Conservation (phyloP, 2,888 invertebrate genomes). For the Apotomis capreana region DNA sequence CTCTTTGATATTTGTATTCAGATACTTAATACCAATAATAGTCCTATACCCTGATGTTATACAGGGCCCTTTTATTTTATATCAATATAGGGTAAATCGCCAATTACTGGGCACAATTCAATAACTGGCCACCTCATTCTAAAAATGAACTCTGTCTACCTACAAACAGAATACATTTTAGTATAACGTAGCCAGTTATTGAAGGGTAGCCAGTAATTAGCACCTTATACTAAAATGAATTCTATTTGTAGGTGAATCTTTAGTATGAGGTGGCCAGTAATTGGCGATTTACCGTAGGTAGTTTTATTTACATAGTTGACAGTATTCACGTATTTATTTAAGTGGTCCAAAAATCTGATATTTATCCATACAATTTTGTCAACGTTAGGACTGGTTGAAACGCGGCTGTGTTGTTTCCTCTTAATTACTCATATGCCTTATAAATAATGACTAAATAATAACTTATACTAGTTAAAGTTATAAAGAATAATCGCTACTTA, state of each 20-base stretch:
- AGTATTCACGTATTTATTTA: slow-evolving; percentile 5
- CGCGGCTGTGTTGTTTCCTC: background rate
- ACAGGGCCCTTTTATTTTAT: background rate
- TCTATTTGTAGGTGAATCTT: too few species aligned
- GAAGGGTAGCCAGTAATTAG: too few species aligned
- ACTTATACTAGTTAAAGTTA: background rate
- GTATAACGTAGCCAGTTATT: too few species aligned
- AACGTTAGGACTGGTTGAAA: background rate
- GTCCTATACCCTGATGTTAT: slow-evolving; percentile 24
- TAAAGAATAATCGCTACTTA: background rate
- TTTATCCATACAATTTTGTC: background rate
- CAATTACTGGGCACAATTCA: too few species aligned
- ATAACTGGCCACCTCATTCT: too few species aligned
- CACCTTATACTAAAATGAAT: too few species aligned
- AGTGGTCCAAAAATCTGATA: background rate
- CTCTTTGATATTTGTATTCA: background rate
- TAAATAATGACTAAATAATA: background rate
- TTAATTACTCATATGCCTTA: background rate
- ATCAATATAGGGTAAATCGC: background rate
- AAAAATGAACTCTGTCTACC: too few species aligned
- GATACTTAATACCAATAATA: background rate
- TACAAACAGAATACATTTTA: too few species aligned
- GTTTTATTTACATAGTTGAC: background rate
- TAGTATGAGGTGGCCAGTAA: too few species aligned
- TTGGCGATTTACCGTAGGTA: background rate